Evolutionary conservation across 2,888 invertebrate genomes (phyloP), one percentile per base, ranked within the genome.

Genomic region (Tachystola acroxantha): DNA sequence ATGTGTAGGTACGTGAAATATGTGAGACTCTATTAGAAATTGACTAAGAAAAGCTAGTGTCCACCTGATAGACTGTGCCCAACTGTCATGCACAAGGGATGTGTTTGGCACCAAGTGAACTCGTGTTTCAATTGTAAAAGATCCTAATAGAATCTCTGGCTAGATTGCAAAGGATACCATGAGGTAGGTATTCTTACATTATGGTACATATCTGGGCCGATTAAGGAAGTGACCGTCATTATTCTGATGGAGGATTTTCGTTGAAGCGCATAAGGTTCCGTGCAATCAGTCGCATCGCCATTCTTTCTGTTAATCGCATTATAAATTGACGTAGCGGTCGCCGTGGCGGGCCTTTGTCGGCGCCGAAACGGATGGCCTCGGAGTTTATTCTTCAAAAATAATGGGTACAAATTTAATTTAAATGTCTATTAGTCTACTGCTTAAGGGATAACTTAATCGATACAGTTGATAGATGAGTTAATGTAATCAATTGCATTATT

Each of bases 261-360:
- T 68, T 63, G 57, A 68, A 60, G 64, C 57, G 57, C 67, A 67
- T 71, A 71, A 71, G 72, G 75, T 70, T 70, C 68, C 57, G 54
- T 16, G 77, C 76, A 71, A 80, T 79, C 75, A 71, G 71, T 71
- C 61, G 62, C 60, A 61, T 77, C 65, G 76, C 76, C 71, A 73
- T 78, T 76, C 74, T 77, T 80, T 80, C 64, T 70, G 71, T 72
- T 80, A 81, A 84, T 84, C 80, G 79, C 74, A 72, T 84, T 84
- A 82, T 82, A 81, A 84, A 84, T 80, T 79, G 81, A 76, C 67
- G 54, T 57, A 62, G 72, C 72, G 73, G 71, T 70, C 69, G 58
- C 56, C 60, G 67, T 50, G 52, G 54, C 50, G 61, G 30, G 51
- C 65, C 81, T 82, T 84, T 84, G 82, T 82, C 82, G 81, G 84